phyloP scores from a whole-genome alignment of 2,797 vertebrate genomes.

The Falco naumanni region DNA sequence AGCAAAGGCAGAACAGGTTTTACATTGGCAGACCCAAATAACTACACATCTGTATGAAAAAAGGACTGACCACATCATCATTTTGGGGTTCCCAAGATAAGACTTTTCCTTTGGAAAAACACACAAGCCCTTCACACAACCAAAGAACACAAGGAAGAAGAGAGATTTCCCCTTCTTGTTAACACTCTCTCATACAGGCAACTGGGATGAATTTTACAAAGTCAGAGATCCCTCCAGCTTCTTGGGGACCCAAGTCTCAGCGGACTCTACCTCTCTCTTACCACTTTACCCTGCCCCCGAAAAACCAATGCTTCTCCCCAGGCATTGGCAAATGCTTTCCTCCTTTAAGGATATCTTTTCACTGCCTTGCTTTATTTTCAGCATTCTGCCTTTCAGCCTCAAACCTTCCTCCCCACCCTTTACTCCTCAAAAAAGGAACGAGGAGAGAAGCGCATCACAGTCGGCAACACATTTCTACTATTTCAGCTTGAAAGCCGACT shows the following conservation, averaged over 20 bases:
- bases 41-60: not conserved
- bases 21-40: not conserved
- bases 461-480: not conserved
- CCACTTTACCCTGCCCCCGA: not conserved
- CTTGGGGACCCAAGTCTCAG: not conserved
- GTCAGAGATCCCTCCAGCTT: not conserved
- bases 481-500: not conserved
- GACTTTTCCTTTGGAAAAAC: not conserved
- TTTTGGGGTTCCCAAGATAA: not conserved
- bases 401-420: not conserved
- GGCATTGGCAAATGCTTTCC: not conserved
- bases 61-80: accelerated
- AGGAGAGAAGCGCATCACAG: not conserved
- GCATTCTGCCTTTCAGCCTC: not conserved
- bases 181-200: not conserved
- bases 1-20: not conserved
- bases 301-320: not conserved
- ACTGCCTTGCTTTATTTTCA: not conserved
- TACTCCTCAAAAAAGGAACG: not conserved
- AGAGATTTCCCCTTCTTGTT: not conserved
- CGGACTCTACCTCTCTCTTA: not conserved
- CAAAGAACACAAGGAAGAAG: not conserved
- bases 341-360: not conserved
- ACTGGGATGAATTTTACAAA: not conserved
- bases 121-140: not conserved